These are phyloP conservation scores for Chloroceryle aenea DNA, from an alignment of 2,113 vertebrate genomes.

Conservation along the genomic window DNA sequence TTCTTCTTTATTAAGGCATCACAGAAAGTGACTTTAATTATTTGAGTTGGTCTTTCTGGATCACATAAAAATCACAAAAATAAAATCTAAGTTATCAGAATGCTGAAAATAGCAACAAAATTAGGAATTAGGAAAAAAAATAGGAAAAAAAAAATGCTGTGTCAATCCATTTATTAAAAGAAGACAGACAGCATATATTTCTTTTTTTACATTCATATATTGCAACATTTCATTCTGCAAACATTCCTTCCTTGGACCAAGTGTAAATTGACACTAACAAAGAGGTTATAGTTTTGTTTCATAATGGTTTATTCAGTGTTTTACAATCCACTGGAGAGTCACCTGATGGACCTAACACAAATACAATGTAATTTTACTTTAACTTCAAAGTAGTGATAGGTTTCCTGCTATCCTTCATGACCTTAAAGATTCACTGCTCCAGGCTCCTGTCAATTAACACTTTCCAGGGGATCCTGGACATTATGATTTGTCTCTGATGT, in stretches of 20 bases:
- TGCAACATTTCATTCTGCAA: not conserved
- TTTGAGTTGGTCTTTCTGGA: not conserved
- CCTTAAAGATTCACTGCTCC: not conserved
- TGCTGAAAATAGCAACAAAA: not conserved
- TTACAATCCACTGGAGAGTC: not conserved
- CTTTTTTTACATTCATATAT: no score
- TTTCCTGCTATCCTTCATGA: not conserved
- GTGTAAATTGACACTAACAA: not conserved
- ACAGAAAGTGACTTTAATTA: fast-evolving
- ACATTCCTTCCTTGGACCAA: not conserved
- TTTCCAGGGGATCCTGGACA: not conserved
- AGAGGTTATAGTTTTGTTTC: not conserved
- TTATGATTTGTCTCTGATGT: constrained; percentile 23
- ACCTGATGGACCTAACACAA: not conserved
- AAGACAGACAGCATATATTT: not conserved
- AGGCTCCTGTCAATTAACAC: constrained; percentile 20
- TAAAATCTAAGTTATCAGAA: not conserved
- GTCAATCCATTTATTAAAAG: not conserved
- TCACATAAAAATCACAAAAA: not conserved
- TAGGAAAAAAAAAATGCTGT: not conserved
- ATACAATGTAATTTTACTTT: constrained; percentile 37
- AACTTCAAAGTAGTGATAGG: not conserved
- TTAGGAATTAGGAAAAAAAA: not conserved
- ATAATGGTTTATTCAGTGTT: not conserved
- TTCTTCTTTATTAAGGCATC: not conserved